Conservation (phyloP, 2,888 invertebrate species). For the Mythimna lalbum region DNA sequence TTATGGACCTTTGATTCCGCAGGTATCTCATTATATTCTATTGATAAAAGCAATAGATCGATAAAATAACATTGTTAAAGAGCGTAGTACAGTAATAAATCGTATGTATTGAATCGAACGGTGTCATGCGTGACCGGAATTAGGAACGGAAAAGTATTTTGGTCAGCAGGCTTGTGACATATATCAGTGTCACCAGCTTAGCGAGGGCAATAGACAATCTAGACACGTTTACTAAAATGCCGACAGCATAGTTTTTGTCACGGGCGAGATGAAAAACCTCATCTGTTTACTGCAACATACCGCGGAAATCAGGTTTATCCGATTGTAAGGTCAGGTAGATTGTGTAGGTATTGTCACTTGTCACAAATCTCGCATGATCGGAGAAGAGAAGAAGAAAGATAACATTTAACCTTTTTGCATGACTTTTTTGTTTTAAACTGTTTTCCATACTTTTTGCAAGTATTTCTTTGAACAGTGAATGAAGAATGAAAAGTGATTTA, state of each 20-base stretch:
- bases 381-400: background rate
- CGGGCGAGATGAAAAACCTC: conserved; percentile 29
- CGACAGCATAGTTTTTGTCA: conserved; percentile 25
- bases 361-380: conserved; percentile 19
- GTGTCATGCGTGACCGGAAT: conserved; percentile 32
- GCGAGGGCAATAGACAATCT: background rate
- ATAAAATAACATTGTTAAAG: background rate
- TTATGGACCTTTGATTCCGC: background rate
- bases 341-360: conserved; percentile 36
- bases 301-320: conserved; percentile 52
- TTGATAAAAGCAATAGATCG: background rate
- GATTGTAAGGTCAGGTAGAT: conserved; percentile 30
- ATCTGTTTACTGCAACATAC: conserved; percentile 11
- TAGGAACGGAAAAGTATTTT: conserved; percentile 11
- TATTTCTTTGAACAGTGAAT: conserved; percentile 3
- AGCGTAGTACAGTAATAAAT: conserved; percentile 19
- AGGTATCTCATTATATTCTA: background rate
- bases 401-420: conserved; percentile 6
- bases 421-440: background rate
- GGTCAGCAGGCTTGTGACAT: background rate
- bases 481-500: conserved; percentile 10
- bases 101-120: conserved; percentile 20
- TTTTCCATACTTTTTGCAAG: background rate
- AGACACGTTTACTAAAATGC: conserved; percentile 4
- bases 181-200: conserved; percentile 7